Percentiles rank a stretch among this genome's conserved stretches.
Conservation (phyloP, 2,888 invertebrate genomes). For the Panorpa germanica region DNA sequence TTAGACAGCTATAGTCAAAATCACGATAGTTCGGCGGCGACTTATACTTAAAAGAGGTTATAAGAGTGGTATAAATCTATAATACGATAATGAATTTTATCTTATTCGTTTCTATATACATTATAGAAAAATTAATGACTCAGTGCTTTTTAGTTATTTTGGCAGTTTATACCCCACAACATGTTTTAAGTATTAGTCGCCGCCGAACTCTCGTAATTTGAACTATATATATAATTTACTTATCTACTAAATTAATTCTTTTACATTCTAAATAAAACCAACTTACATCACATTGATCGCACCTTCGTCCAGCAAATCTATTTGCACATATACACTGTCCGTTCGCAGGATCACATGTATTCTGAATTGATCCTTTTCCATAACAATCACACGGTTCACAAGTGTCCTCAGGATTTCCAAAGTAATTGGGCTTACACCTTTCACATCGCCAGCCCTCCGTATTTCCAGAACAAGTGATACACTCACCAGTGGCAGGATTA, state of each 20-base stretch:
- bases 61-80: no score
- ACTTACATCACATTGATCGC: constrained; percentile 40
- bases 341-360: constrained; percentile 46
- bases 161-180: no score
- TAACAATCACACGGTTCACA: constrained; percentile 67
- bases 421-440: constrained; percentile 42
- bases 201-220: no score
- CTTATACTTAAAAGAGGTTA: no score
- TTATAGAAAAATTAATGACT: constrained; percentile 1
- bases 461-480: constrained; percentile 58
- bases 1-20: not conserved
- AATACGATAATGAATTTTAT: no score
- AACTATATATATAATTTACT: no score
- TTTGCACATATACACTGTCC: constrained; percentile 62
- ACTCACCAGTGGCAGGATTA: constrained; percentile 66
- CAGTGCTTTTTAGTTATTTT: no score
- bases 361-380: constrained; percentile 47
- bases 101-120: no score
- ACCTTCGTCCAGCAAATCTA: constrained; percentile 51
- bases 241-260: not conserved
- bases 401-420: constrained; percentile 39
- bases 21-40: constrained; percentile 1
- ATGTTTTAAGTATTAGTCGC: no score
- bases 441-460: constrained; percentile 49
- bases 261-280: constrained; percentile 5